Evolutionary conservation across 2,797 vertebrate species (phyloP).

Genomic region (Argya squamiceps): DNA sequence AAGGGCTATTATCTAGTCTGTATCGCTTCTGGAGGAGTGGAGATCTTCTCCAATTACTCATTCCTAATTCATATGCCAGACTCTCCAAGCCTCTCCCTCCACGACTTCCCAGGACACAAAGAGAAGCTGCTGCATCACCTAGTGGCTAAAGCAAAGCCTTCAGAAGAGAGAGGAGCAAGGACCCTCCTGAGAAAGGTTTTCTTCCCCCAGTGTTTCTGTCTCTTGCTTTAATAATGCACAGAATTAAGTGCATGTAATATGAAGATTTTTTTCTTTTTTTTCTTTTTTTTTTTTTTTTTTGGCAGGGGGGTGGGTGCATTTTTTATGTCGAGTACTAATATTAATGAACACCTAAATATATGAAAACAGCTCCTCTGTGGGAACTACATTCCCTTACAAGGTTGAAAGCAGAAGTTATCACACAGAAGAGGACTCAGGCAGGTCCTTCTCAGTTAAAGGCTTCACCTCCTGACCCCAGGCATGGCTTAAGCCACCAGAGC

Average conservation of each 20-base stretch:
- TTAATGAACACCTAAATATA: neutral
- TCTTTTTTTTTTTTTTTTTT: no score
- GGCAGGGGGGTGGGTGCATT: neutral
- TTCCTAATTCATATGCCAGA: slow-evolving; percentile 37
- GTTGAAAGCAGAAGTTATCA: neutral
- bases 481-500: neutral
- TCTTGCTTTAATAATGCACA: neutral
- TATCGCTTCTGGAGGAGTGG: slow-evolving; percentile 13
- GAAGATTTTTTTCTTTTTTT: neutral
- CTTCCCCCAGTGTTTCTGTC: neutral
- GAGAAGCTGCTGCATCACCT: slow-evolving; percentile 39
- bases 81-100: neutral
- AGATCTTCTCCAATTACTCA: slow-evolving; percentile 53
- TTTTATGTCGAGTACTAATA: neutral
- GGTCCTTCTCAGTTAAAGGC: neutral
- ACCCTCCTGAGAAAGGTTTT: accelerated
- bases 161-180: neutral
- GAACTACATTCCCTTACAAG: neutral
- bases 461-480: neutral
- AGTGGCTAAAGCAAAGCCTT: neutral
- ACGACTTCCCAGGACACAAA: neutral
- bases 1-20: slow-evolving; percentile 34
- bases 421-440: accelerated
- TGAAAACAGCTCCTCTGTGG: neutral
- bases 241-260: neutral